These are phyloP conservation scores for Halcyon smyrnensis DNA, from an alignment of 2,797 vertebrate species.

Conservation along the genomic window DNA sequence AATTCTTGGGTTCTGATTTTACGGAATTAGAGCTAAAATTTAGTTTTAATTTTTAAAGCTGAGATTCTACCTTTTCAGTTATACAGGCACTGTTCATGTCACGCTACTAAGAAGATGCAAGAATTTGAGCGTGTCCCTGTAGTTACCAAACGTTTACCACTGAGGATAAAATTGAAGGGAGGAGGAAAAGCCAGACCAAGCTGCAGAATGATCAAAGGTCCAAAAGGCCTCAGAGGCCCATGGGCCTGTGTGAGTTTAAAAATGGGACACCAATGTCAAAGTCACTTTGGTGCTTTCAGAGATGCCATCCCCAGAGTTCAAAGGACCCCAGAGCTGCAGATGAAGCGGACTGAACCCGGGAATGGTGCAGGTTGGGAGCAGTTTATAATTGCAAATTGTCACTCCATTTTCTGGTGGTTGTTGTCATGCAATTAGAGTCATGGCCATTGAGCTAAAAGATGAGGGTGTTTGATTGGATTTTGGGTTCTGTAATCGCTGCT, in stretches of 20 bases:
- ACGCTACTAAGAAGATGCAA: not conserved
- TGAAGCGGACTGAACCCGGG: not conserved
- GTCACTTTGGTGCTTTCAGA: conserved; percentile 30
- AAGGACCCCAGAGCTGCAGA: not conserved
- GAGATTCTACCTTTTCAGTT: not conserved
- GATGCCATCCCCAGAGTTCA: not conserved
- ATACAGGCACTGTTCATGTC: not conserved
- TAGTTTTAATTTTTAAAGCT: not conserved
- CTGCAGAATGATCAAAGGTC: conserved; percentile 33
- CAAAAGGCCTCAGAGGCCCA: conserved; percentile 17
- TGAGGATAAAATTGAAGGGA: conserved; percentile 53
- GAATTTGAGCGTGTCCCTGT: not conserved
- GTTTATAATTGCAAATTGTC: not conserved
- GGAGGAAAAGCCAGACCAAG: conserved; percentile 4
- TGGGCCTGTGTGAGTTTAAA: conserved; percentile 24
- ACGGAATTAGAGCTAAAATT: not conserved
- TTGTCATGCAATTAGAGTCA: conserved; percentile 31
- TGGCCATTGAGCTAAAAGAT: conserved; percentile 5
- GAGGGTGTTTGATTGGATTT: conserved; percentile 24
- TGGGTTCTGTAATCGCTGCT: not conserved
- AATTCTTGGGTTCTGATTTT: not conserved
- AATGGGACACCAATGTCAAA: conserved; percentile 47
- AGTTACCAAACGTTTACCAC: not conserved
- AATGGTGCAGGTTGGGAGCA: not conserved
- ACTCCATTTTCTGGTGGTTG: conserved; percentile 34